Evolutionary conservation across 30 jellyfish, hydroid and myxozoan species (phyloP), one percentile per base, ranked within the genome.

Genomic region (Phacellophora camtschatica): DNA sequence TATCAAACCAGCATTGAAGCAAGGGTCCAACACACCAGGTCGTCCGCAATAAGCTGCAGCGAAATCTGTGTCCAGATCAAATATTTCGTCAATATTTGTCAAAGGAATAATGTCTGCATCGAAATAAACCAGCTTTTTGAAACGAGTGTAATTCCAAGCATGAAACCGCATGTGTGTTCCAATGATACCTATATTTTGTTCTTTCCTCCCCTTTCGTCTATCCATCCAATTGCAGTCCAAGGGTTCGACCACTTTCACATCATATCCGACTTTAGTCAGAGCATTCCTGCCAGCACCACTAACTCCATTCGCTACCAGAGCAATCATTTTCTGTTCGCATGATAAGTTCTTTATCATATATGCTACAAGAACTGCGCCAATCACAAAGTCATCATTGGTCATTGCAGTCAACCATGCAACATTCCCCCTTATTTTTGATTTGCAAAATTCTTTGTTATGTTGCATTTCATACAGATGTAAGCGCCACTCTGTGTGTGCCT

Each of bases 181-280:
- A 25, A 96, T 89, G 10, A 93, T 79, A 2, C 99, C 99, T n/a
- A 69, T 45, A 58, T 93, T 82, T n/a, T 96, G 95, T 50, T 71
- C 90, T 42, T 65, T 70, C 71, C 95, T 66, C 6, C 95, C 95
- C 51, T 93, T 93, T 41, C 71, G 71, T 53, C 94, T 85, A 33
- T 93, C 99, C 99, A 93, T 93, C 99, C 99, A 93, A 42, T 93
- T 87, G 64, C 99, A 93, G 65, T 93, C 99, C 35, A 93, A 63
- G 2, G 99, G 86, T 66, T 86, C 97, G 19, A 93, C 99, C 51
- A 77, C 84, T 55, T 72, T 81, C 43, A 93, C 99, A 7, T 93
- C 99, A 53, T 71, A 93, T 9, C 99, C 99, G 24, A 72, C 99
- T 39, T 74, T 93, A 23, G 65, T 16, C 61, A 93, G 56, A 32